These are phyloP conservation scores for Diaphora mendica DNA, from an alignment of 2,888 invertebrate species.

Conservation along the genomic window DNA sequence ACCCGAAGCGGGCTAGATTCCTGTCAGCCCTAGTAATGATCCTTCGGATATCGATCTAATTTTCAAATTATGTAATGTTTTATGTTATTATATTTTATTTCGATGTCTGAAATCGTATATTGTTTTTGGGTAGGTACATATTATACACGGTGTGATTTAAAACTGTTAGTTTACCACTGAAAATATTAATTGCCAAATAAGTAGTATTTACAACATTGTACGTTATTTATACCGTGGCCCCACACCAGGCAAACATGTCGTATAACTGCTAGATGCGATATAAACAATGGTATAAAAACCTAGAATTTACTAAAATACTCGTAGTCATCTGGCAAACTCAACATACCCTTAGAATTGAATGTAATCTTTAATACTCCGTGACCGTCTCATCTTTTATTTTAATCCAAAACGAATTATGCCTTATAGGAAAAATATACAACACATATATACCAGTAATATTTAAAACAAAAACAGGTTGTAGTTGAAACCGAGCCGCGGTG, in stretches of 20 bases:
- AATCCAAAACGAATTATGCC: slow-evolving; percentile 27
- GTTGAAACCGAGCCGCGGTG: slow-evolving; percentile 68
- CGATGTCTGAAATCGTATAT: background rate
- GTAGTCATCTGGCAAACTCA: slow-evolving; percentile 5
- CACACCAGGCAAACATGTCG: background rate
- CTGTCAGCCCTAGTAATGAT: slow-evolving; percentile 69
- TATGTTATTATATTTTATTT: background rate
- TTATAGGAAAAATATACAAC: slow-evolving; percentile 29
- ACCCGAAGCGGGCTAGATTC: slow-evolving; percentile 71
- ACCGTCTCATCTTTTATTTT: slow-evolving; percentile 13
- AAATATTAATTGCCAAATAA: no score
- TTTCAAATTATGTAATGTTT: slow-evolving; percentile 69
- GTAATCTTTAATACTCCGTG: slow-evolving; percentile 19
- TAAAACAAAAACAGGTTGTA: slow-evolving; percentile 75
- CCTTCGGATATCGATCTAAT: slow-evolving; percentile 78
- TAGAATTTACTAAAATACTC: background rate
- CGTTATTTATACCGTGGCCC: no score
- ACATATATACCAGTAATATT: slow-evolving; percentile 49
- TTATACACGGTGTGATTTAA: background rate
- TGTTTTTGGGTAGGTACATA: background rate
- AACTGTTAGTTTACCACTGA: background rate
- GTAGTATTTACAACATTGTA: no score
- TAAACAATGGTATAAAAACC: background rate
- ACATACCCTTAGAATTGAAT: slow-evolving; percentile 3
- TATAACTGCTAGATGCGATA: background rate